Conservation (phyloP, 2,797 vertebrate species). For the Rhinophrynus dorsalis region DNA sequence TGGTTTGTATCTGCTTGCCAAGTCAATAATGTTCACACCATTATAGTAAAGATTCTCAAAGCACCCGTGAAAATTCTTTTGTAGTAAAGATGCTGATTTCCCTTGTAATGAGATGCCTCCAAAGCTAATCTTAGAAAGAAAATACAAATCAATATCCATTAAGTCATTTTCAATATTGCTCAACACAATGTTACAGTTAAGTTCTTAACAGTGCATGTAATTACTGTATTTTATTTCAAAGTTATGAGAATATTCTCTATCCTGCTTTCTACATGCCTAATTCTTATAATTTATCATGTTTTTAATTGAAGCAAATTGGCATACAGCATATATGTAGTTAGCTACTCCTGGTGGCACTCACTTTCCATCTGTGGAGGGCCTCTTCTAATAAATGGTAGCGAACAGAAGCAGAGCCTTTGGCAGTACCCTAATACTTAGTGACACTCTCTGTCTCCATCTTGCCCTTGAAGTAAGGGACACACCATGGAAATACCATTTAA, state of each 20-base stretch:
- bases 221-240: not conserved
- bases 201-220: constrained; percentile 39
- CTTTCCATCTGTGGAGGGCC: too few species aligned
- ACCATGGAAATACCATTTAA: too few species aligned
- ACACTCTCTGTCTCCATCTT: too few species aligned
- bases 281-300: too few species aligned
- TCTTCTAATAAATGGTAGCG: too few species aligned
- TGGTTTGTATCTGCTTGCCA: constrained; percentile 72
- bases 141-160: constrained; percentile 73
- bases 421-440: too few species aligned
- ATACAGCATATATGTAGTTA: too few species aligned
- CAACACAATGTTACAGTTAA: constrained; percentile 21
- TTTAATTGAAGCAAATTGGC: too few species aligned
- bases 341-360: too few species aligned
- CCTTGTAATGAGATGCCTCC: constrained; percentile 75
- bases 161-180: constrained; percentile 59
- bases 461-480: too few species aligned
- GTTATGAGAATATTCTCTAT: not conserved
- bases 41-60: constrained; percentile 91
- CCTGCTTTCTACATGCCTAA: too few species aligned
- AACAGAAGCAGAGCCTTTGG: too few species aligned
- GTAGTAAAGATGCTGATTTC: constrained; percentile 69
- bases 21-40: constrained; percentile 78
- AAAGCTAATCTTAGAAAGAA: constrained; percentile 87
- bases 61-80: constrained; percentile 84